Evolutionary conservation across 2,888 invertebrate genomes (phyloP), one percentile per base, ranked within the genome.

Genomic region (Lithosia quadra): DNA sequence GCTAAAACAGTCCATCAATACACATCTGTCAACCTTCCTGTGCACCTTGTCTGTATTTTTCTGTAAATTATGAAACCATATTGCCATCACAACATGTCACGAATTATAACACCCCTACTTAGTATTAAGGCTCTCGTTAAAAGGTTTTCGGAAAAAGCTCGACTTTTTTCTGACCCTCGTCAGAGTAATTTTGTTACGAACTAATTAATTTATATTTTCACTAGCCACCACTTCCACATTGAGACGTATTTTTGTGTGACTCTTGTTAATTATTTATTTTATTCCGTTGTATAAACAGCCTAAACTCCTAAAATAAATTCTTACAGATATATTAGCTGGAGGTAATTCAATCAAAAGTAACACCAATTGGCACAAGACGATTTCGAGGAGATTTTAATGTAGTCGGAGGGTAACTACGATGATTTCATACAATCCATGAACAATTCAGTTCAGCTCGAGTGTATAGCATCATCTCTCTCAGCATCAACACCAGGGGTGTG

Each of bases 111-210:
- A 84, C 84, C 78, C 81, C 71, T 77, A 82, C 82, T 85, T 80
- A 86, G 85, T 86, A 86, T 86, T 88, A 90, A 87, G 84, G 85
- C 80, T 83, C 78, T 84, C 84, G 87, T 88, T 89, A 90, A 91
- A 80, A 90, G 88, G 89, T 85, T 90, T 88, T 83, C 49, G 84
- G 84, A 82, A 82, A 77, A 75, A 84, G 80, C 81, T 80, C 24
- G 61, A 85, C 87, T 90, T 87, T 91, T 85, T 84, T 83, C 79
- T 80, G 87, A 92, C 92, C 92, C 92, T 92, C 85, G 88, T 92
- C 92, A 91, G 74, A 79, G 81, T 91, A 90, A 92, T 90, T 89
- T 86, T 87, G 86, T 90, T 91, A 89, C 85, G 82, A 86, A 88
- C 81, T 89, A 88, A 91, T 92, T 91, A 91, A 86, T 88, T 84